phyloP scores from a whole-genome alignment of 2,888 invertebrate genomes.

The Drosophila neutralis region DNA sequence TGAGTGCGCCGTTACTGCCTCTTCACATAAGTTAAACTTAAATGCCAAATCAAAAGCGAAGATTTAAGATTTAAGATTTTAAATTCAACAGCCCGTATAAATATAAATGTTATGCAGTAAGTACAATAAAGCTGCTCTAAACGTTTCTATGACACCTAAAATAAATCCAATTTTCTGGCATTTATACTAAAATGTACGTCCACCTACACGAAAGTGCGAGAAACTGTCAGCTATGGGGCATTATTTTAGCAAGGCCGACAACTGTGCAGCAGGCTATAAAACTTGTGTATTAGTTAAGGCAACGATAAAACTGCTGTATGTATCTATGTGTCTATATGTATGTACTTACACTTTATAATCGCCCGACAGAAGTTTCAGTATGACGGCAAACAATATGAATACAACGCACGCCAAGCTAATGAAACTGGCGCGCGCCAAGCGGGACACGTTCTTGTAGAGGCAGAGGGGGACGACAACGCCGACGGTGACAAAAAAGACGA shows the following conservation, averaged over 20 bases:
- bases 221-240: conserved; percentile 3
- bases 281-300: not conserved
- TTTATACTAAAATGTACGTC: conserved; percentile 8
- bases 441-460: conserved; percentile 90
- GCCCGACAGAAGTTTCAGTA: conserved; percentile 85
- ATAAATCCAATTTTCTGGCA: conserved; percentile 6
- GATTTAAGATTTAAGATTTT: no score
- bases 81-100: not conserved
- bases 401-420: conserved; percentile 88
- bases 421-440: conserved; percentile 84
- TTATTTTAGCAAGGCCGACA: not conserved
- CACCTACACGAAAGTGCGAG: no score
- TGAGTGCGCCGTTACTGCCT: not conserved
- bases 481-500: conserved; percentile 90
- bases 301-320: conserved; percentile 22
- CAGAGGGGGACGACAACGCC: conserved; percentile 92
- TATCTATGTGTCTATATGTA: not conserved
- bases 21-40: not conserved
- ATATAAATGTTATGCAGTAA: not conserved
- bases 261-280: conserved; percentile 1
- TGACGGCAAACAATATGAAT: conserved; percentile 89
- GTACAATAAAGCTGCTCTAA: not conserved
- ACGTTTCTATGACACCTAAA: not conserved
- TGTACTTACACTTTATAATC: conserved; percentile 88
- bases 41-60: not conserved